Evolutionary conservation across 2,797 vertebrate species (phyloP).

Genomic region (Morelia viridis): DNA sequence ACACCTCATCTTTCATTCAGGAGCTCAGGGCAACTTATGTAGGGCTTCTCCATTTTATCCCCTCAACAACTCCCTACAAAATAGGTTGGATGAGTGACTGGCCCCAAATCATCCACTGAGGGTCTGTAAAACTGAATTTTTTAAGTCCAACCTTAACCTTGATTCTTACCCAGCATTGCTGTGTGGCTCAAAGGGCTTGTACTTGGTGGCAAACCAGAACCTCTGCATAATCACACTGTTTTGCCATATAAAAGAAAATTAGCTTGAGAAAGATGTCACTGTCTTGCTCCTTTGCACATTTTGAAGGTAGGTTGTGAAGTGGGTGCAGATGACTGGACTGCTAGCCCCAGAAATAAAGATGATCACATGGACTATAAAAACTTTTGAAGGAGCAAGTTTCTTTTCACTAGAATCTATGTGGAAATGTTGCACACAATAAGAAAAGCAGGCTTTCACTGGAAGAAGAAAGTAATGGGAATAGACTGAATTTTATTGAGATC

Average conservation of each 20-base stretch:
- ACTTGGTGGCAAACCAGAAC: background rate
- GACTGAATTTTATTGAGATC: too few species aligned
- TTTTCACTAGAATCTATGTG: background rate
- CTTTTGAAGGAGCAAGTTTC: background rate
- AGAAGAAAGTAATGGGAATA: background rate
- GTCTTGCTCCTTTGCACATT: background rate
- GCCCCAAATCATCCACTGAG: background rate
- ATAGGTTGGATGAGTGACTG: background rate
- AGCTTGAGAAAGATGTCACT: background rate
- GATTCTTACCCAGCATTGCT: background rate
- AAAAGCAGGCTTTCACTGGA: background rate
- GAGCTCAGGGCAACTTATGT: background rate
- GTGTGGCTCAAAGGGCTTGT: background rate
- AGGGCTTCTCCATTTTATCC: background rate
- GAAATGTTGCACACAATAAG: background rate
- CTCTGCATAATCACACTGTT: background rate
- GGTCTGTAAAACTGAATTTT: background rate
- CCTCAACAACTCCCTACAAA: background rate
- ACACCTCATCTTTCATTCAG: background rate
- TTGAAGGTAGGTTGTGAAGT: background rate
- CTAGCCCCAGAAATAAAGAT: background rate
- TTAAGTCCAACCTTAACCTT: background rate
- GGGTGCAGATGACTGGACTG: background rate
- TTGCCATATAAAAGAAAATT: background rate
- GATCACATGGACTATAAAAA: too few species aligned